Base-by-base conservation (phyloP, 2,888 invertebrate genomes). In the Drosophila cognata region DNA sequence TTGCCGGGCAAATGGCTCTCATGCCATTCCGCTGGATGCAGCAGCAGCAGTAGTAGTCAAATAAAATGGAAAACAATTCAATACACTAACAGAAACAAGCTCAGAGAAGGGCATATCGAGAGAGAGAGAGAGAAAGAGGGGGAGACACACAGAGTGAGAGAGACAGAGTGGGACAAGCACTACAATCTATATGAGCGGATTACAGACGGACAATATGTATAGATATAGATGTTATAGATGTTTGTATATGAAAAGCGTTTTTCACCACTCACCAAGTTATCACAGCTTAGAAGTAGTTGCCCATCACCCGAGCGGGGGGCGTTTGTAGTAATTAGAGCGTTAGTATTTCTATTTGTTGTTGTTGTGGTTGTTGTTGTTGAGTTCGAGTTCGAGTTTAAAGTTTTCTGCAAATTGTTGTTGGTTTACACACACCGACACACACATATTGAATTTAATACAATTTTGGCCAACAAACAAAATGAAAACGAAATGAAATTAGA, bases 1-100 rank as follows among this genome's bases (percentile, higher is more conserved):
- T 95, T 28, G 95, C 95, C 21, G 95, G 95, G 79, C 94, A 95
- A 73, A 95, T 94, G 53, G 95, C 94, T 76, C 94, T 93, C 91
- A 95, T 92, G 50, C 95, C 95, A 94, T 95, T 95, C 62, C 94
- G 93, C 94, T 95, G 93, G 21, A 51, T 16, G 28, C 41, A 50
- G 43, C 48, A 29, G 21, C 46, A 38, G 93, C 35, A 50, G 28
- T 41, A 53, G 35, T 43, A 31, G 31, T 35, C 51, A 55, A 36
- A 43, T 25, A 50, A 55, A 58, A 41, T 43, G 11, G 38, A 25
- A 50, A 16, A 18, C 6, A 50, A 8, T 58, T 38, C 31, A 48
- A 29, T 28, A 8, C 7, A 53, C 2, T 33, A 48, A 29, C 28
- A 55, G 18, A n/a, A 31, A 28, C 16, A 25, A 6, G 16, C 16